Evolutionary conservation across 2,888 invertebrate genomes (phyloP).

Genomic region (Xylophagus ater): DNA sequence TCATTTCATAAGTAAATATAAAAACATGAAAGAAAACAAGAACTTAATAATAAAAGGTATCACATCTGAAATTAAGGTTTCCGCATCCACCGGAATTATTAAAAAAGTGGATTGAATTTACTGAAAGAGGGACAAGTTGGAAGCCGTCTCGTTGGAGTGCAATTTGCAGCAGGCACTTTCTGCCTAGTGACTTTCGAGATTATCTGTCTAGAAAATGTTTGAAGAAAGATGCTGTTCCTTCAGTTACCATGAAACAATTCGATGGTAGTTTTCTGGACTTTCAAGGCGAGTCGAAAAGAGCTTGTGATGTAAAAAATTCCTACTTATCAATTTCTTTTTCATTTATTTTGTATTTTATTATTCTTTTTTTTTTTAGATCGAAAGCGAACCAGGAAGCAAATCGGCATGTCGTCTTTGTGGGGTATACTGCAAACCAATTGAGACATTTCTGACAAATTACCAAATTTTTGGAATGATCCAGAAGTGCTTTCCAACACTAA

Average conservation of each 20-base stretch:
- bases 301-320: too few species aligned
- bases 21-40: neutral
- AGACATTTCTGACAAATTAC: slow-evolving; percentile 23
- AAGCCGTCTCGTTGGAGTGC: slow-evolving; percentile 37
- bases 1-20: slow-evolving; percentile 36
- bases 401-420: slow-evolving; percentile 33
- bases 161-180: slow-evolving; percentile 36
- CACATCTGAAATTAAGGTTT: slow-evolving; percentile 26
- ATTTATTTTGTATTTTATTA: too few species aligned
- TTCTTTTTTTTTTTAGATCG: slow-evolving; percentile 6
- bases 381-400: neutral
- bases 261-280: slow-evolving; percentile 10
- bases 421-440: slow-evolving; percentile 19
- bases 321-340: too few species aligned
- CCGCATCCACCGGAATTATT: slow-evolving; percentile 30
- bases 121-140: slow-evolving; percentile 31
- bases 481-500: slow-evolving; percentile 36
- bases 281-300: too few species aligned
- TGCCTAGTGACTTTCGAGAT: slow-evolving; percentile 31
- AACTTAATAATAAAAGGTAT: neutral
- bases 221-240: slow-evolving; percentile 33
- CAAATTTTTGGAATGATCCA: slow-evolving; percentile 36
- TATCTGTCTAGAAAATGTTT: slow-evolving; percentile 29
- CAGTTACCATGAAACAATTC: slow-evolving; percentile 15
- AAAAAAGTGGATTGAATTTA: slow-evolving; percentile 34